phyloP scores from a whole-genome alignment of 2,113 vertebrate species.

The Chaenogobius annularis region DNA sequence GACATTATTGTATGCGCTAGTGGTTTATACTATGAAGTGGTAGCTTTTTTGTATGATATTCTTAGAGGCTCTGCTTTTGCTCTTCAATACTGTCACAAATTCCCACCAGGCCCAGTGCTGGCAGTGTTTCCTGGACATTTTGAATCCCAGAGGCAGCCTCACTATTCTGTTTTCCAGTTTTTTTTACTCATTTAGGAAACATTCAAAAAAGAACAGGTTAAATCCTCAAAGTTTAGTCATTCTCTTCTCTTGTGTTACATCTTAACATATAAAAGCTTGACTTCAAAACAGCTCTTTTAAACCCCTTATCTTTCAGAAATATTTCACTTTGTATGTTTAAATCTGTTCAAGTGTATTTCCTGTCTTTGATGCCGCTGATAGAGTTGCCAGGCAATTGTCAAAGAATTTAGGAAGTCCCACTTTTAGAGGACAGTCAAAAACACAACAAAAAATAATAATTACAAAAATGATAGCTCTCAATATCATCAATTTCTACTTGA shows the following conservation, averaged over 20 bases:
- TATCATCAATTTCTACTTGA: neutral
- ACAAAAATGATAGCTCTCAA: neutral
- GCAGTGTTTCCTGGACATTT: conserved; percentile 20
- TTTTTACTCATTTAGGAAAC: conserved; percentile 18
- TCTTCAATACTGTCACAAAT: conserved; percentile 17
- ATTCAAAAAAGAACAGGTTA: conserved; percentile 3
- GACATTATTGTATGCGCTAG: neutral
- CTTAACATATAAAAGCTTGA: conserved; percentile 29
- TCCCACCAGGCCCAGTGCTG: conserved; percentile 22
- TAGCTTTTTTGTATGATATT: neutral
- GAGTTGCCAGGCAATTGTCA: conserved; percentile 7
- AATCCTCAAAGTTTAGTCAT: conserved; percentile 22
- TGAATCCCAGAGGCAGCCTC: conserved; percentile 15
- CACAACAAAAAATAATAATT: neutral
- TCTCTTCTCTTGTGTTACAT: conserved; percentile 17
- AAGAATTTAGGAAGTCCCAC: neutral
- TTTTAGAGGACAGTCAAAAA: neutral
- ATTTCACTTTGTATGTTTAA: neutral
- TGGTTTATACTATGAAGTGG: neutral
- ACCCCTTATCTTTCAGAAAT: neutral
- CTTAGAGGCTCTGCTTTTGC: conserved; percentile 23
- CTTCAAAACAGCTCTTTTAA: conserved; percentile 10
- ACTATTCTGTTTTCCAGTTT: conserved; percentile 16
- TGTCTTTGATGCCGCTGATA: neutral
- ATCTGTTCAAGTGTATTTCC: conserved; percentile 1